These are phyloP conservation scores for Anableps anableps DNA, from an alignment of 2,797 vertebrate genomes.

Conservation along the genomic window DNA sequence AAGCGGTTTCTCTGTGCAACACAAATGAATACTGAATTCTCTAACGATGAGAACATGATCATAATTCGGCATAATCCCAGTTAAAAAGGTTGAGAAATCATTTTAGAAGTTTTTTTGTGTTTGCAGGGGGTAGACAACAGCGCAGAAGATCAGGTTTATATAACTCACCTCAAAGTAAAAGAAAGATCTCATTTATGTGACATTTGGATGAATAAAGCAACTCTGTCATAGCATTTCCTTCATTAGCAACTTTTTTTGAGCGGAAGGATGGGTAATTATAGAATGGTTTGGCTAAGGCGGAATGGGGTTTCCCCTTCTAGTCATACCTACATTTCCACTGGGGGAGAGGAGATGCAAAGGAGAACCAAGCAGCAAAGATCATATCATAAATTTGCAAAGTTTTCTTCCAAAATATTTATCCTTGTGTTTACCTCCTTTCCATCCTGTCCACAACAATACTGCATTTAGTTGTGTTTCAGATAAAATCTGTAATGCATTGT, in stretches of 20 bases:
- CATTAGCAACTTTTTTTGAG: slow-evolving; percentile 66
- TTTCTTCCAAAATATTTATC: slow-evolving; percentile 12
- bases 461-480: not conserved
- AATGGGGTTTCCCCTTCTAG: slow-evolving; percentile 25
- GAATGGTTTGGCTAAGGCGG: slow-evolving; percentile 47
- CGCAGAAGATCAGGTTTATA: no score
- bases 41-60: no score
- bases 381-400: slow-evolving; percentile 21
- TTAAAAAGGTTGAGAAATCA: no score
- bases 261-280: slow-evolving; percentile 48
- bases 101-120: no score
- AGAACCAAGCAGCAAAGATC: slow-evolving; percentile 31
- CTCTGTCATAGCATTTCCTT: slow-evolving; percentile 59
- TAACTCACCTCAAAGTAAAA: no score
- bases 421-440: slow-evolving; percentile 4
- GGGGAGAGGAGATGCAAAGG: slow-evolving; percentile 14
- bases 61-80: no score
- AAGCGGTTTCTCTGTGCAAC: no score
- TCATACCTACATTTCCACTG: slow-evolving; percentile 40
- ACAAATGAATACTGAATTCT: no score
- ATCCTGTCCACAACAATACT: slow-evolving; percentile 7
- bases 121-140: no score
- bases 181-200: slow-evolving; percentile 50
- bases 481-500: not conserved
- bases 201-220: slow-evolving; percentile 50